Conservation (phyloP, 2,888 invertebrate species). For the Mesorhabditis sp. region DNA sequence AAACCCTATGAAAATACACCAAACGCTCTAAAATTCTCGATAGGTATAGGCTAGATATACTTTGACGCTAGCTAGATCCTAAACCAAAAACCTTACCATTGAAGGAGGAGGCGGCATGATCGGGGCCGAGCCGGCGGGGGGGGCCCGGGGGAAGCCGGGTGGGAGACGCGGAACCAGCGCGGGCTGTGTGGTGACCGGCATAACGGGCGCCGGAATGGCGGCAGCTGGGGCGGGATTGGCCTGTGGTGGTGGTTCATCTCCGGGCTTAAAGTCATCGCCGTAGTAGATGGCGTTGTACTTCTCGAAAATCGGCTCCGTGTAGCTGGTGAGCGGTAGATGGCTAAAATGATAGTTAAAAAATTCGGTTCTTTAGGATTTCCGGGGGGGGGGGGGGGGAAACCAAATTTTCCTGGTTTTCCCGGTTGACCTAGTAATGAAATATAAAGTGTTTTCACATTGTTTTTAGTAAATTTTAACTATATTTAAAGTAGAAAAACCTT, state of each 20-base stretch:
- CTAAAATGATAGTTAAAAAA: too few species aligned
- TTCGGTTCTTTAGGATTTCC: too few species aligned
- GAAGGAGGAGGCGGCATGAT: neutral
- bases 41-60: too few species aligned
- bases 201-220: slow-evolving; percentile 4
- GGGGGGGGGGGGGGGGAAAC: too few species aligned
- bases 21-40: too few species aligned
- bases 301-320: slow-evolving; percentile 50
- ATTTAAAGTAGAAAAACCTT: too few species aligned
- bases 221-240: slow-evolving; percentile 19
- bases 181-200: neutral
- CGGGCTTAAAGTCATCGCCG: neutral
- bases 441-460: too few species aligned
- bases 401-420: too few species aligned
- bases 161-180: neutral
- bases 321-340: slow-evolving; percentile 48
- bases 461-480: too few species aligned
- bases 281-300: slow-evolving; percentile 23
- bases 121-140: neutral
- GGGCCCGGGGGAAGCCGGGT: neutral
- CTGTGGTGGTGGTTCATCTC: slow-evolving; percentile 9
- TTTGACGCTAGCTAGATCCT: neutral
- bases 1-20: too few species aligned
- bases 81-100: neutral
- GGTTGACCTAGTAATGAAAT: too few species aligned